phyloP scores from a whole-genome alignment of 2,888 invertebrate species.

The Leptothorax acervorum region DNA sequence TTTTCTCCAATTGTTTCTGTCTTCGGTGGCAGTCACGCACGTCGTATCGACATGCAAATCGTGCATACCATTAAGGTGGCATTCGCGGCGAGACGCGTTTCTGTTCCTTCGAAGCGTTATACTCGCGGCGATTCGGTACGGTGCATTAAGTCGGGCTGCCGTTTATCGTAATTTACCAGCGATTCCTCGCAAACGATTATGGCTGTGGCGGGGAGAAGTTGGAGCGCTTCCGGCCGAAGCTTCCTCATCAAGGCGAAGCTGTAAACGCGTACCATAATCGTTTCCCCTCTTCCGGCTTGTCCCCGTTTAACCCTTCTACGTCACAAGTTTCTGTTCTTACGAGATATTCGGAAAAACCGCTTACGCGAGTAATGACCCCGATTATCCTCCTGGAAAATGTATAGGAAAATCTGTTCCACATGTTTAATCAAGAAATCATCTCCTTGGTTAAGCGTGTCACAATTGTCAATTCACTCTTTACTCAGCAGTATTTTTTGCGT shows the following conservation, averaged over 20 bases:
- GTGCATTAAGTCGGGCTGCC: constrained; percentile 55
- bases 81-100: constrained; percentile 44
- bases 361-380: not conserved
- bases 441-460: not conserved
- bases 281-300: constrained; percentile 9
- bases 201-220: constrained; percentile 15
- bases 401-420: not conserved
- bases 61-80: constrained; percentile 6
- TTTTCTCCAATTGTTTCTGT: constrained; percentile 21
- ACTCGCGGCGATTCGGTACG: constrained; percentile 39
- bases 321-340: not conserved
- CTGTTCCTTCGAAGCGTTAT: constrained; percentile 22
- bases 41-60: constrained; percentile 30
- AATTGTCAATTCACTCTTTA: not conserved
- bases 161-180: constrained; percentile 58
- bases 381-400: not conserved
- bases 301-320: not conserved
- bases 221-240: constrained; percentile 9
- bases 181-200: constrained; percentile 56
- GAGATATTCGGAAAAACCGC: not conserved
- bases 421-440: not conserved
- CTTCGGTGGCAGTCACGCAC: constrained; percentile 8
- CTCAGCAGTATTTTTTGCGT: not conserved
- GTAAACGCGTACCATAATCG: constrained; percentile 31
- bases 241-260: constrained; percentile 23